These are phyloP conservation scores for Globia sparganii DNA, from an alignment of 2,888 invertebrate genomes.

Conservation along the genomic window DNA sequence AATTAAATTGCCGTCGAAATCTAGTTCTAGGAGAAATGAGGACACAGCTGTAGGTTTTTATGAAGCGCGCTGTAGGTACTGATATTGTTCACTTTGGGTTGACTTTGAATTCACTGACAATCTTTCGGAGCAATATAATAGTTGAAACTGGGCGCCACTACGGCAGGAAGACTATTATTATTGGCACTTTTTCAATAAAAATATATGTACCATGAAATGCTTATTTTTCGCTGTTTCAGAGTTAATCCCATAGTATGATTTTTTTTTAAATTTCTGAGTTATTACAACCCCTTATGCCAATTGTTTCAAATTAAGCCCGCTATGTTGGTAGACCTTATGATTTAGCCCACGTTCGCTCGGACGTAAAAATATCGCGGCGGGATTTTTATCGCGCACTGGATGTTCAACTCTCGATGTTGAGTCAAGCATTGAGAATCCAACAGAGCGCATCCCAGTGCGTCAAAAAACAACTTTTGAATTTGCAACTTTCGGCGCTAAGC, in stretches of 20 bases:
- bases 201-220: background rate
- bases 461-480: background rate
- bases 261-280: too few relatives aligned
- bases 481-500: background rate
- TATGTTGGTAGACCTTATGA: background rate
- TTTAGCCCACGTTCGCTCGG: background rate
- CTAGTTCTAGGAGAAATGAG: conserved; percentile 14
- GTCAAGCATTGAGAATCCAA: background rate
- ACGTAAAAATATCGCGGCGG: background rate
- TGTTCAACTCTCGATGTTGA: background rate
- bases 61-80: background rate
- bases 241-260: too few relatives aligned
- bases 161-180: background rate
- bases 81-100: background rate
- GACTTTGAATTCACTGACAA: background rate
- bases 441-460: background rate
- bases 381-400: background rate
- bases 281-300: background rate
- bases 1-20: conserved; percentile 1
- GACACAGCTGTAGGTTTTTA: background rate
- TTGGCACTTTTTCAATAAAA: background rate
- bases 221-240: background rate
- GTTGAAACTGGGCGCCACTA: too few relatives aligned
- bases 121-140: background rate
- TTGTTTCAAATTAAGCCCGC: background rate